These are phyloP conservation scores for Channa maculata DNA, from an alignment of 2,113 vertebrate species.

Conservation along the genomic window DNA sequence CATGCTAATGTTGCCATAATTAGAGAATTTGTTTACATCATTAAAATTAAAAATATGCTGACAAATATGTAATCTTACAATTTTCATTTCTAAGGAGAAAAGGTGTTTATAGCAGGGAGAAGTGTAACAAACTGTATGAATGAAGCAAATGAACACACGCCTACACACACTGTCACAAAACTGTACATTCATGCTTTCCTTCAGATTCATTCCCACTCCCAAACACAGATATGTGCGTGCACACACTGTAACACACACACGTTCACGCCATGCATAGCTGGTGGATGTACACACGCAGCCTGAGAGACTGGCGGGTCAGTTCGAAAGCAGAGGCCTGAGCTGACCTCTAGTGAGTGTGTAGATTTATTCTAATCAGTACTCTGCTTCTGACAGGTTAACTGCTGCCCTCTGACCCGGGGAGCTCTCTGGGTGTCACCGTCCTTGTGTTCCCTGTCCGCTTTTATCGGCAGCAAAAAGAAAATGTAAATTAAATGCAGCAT, in stretches of 20 bases:
- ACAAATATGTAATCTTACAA: too few species aligned
- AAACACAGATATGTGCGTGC: neutral
- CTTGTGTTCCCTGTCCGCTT: slow-evolving; percentile 86
- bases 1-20: too few species aligned
- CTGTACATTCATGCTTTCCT: slow-evolving; percentile 34
- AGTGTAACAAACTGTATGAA: too few species aligned
- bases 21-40: too few species aligned
- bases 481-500: slow-evolving; percentile 88
- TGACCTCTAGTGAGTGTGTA: slow-evolving; percentile 85
- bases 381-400: slow-evolving; percentile 87
- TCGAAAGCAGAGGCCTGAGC: slow-evolving; percentile 72
- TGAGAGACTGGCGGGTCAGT: slow-evolving; percentile 73
- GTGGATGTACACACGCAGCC: slow-evolving; percentile 15
- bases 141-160: neutral
- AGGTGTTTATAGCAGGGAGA: neutral
- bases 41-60: too few species aligned
- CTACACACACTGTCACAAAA: neutral
- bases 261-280: slow-evolving; percentile 4
- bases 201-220: neutral
- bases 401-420: slow-evolving; percentile 80
- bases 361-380: slow-evolving; percentile 90
- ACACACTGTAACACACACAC: neutral
- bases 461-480: slow-evolving; percentile 83
- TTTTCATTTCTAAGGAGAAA: too few species aligned
- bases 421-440: slow-evolving; percentile 83